phyloP scores from a whole-genome alignment of 2,797 vertebrate species.

The Xerus rutilus region DNA sequence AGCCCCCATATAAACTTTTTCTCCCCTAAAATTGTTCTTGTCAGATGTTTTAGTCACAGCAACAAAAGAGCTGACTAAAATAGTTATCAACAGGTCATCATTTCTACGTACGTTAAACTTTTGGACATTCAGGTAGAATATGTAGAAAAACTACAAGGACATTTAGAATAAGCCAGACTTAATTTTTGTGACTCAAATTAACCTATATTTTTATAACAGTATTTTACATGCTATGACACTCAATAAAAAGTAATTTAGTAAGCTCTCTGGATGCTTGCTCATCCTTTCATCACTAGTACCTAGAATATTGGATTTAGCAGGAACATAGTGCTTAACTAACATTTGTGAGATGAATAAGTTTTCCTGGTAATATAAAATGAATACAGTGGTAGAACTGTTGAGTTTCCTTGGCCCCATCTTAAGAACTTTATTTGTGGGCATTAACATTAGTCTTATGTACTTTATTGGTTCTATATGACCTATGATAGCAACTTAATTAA shows the following conservation, averaged over 20 bases:
- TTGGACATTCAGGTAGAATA: conserved; percentile 32
- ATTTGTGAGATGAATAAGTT: background rate
- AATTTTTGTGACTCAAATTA: background rate
- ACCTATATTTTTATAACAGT: background rate
- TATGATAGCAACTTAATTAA: conserved; percentile 38
- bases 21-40: too few species aligned
- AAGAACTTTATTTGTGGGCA: background rate
- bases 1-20: too few species aligned
- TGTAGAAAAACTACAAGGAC: background rate
- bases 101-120: conserved; percentile 24
- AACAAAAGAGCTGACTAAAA: too few species aligned
- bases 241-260: conserved; percentile 17
- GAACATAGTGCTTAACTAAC: background rate
- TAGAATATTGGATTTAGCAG: background rate
- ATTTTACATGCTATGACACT: background rate
- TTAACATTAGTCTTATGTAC: background rate
- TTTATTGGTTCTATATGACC: conserved; percentile 24
- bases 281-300: background rate
- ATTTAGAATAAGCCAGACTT: background rate
- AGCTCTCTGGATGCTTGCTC: background rate
- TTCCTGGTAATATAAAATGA: background rate
- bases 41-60: too few species aligned
- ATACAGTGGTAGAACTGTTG: background rate
- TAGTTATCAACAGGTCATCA: background rate
- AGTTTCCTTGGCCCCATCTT: background rate